Percentiles rank a stretch among this genome's conserved stretches.
Evolutionary conservation across 2,113 vertebrate species (phyloP).

Genomic region (Bubo bubo): DNA sequence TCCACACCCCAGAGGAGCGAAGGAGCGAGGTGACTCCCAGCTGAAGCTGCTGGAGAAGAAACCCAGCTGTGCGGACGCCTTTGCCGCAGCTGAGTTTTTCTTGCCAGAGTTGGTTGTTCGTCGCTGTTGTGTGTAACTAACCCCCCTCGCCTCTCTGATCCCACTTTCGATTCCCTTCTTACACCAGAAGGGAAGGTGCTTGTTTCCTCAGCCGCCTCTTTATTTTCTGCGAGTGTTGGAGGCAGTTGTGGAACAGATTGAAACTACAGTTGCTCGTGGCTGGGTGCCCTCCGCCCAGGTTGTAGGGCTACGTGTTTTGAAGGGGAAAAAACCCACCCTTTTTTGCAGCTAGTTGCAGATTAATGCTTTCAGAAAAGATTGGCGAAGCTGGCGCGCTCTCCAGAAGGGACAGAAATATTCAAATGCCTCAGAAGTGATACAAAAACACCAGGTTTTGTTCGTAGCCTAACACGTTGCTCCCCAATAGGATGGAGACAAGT

Average conservation of each 20-base stretch:
- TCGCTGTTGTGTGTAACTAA: background rate
- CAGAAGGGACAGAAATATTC: background rate
- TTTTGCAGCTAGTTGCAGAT: fast-evolving
- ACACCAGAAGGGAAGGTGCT: background rate
- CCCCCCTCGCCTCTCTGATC: background rate
- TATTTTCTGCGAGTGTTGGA: fast-evolving
- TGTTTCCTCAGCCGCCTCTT: background rate
- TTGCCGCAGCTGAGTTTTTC: background rate
- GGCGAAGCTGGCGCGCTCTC: fast-evolving
- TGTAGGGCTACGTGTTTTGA: background rate
- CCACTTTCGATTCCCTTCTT: background rate
- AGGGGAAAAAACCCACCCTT: fast-evolving
- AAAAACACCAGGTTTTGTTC: fast-evolving
- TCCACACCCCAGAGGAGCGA: background rate
- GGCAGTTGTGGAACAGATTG: background rate
- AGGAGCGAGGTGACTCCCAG: conserved; percentile 3
- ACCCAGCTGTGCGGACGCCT: background rate
- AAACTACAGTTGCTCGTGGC: fast-evolving
- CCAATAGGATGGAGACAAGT: conserved; percentile 92
- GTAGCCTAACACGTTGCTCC: background rate
- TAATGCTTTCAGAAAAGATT: fast-evolving
- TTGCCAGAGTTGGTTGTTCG: background rate
- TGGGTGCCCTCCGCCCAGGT: background rate
- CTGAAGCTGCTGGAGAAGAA: background rate
- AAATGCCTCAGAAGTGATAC: fast-evolving